These are phyloP conservation scores for Mormyrus lacerda DNA, from an alignment of 2,113 vertebrate species.

Conservation along the genomic window DNA sequence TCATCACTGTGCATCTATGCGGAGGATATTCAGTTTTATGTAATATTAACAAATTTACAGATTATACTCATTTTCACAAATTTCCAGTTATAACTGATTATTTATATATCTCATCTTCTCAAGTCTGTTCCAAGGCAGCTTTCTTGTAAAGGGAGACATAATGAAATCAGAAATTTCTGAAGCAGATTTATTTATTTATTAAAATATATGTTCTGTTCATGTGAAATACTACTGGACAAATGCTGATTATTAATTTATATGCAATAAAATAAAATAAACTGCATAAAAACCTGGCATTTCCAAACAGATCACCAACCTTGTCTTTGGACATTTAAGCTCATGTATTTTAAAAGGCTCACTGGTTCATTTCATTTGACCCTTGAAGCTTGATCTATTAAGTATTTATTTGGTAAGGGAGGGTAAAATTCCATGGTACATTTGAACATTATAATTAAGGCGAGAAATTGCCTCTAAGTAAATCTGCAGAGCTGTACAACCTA, in stretches of 20 bases:
- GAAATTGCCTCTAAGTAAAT: neutral
- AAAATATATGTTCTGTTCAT: neutral
- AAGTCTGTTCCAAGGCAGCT: neutral
- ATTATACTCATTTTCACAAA: neutral
- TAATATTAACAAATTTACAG: neutral
- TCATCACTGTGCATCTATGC: neutral
- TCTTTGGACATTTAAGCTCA: neutral
- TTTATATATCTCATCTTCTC: neutral
- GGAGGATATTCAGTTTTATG: neutral
- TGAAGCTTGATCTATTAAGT: neutral
- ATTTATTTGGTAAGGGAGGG: neutral
- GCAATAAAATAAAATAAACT: neutral
- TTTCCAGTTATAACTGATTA: neutral
- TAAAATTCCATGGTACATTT: neutral
- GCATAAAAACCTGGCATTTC: neutral
- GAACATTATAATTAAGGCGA: neutral
- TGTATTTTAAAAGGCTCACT: neutral
- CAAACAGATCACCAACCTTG: neutral
- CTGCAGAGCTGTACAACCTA: neutral
- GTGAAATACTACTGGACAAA: neutral
- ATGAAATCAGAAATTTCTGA: neutral
- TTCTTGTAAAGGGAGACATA: neutral
- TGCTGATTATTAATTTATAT: neutral
- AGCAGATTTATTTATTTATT: neutral
- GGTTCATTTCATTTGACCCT: neutral